Evolutionary conservation across 2,113 vertebrate genomes (phyloP), one percentile per base, ranked within the genome.

Genomic region (Calidris pygmaea): DNA sequence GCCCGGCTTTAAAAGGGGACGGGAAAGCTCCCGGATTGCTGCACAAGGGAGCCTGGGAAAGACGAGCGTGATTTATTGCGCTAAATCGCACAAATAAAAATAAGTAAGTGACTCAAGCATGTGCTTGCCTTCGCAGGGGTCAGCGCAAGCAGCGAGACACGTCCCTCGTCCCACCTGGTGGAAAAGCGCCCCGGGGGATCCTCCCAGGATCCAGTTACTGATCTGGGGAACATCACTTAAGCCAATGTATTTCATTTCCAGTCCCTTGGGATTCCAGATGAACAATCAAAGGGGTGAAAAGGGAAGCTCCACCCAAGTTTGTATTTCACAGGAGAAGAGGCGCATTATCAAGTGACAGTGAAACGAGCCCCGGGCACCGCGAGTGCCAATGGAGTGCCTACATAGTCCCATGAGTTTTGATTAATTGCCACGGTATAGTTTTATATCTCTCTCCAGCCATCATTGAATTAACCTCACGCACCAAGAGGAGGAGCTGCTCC

Each of bases 51-150:
- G 83, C 62, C 70, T 70, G 90, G 90, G 86, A 89, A 89, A 85
- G 85, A 70, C 9, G 29, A 84, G 41, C 0, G 0, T 81, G 94
- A 95, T 95, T 95, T 85, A 91, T 86, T 60, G 78, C 7, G 9
- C 65, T 90, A 86, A 96, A 96, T 79, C 90, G 45, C 80, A 75
- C 80, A 82, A 97, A 94, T 88, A 93, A 83, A 96, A 97, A 75
- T 90, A 29, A 88, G 68, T 37, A 53, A 92, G 62, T 47, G 68
- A 96, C 81, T 97, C 96, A 96, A 95, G 97, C 89, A 91, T 95
- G 92, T 95, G 89, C 97, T 97, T 97, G 97, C 93, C 94, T 95
- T 91, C 74, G 59, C 84, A 87, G 95, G 78, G 95, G 97, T 96
- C 95, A 96, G 77, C 12, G 47, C 20, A 10, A 27, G 95, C 68